Conservation (phyloP, 2,888 invertebrate genomes). For the Dasysyrphus tricinctus region DNA sequence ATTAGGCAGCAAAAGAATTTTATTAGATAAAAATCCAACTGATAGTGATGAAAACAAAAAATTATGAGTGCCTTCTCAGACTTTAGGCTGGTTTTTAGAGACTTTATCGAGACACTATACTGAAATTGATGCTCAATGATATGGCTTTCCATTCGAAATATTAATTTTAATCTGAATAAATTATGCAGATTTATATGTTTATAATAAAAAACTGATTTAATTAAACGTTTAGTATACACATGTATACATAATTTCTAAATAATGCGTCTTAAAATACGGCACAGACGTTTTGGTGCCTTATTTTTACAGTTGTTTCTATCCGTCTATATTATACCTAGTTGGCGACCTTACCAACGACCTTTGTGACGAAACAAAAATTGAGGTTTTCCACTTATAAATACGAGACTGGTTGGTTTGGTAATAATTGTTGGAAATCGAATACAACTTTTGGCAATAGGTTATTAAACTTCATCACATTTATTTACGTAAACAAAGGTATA, state of each 20-base stretch:
- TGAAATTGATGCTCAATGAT: neutral
- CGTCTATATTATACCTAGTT: neutral
- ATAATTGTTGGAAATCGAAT: too few relatives aligned
- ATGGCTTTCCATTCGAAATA: slow-evolving; percentile 30
- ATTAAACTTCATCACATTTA: too few relatives aligned
- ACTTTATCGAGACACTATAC: neutral
- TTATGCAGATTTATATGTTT: slow-evolving; percentile 16
- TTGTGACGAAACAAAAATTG: slow-evolving; percentile 16
- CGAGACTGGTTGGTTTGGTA: too few relatives aligned
- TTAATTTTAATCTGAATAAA: slow-evolving; percentile 20
- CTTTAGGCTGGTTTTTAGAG: neutral
- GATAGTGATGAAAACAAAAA: neutral
- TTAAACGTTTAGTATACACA: slow-evolving; percentile 31
- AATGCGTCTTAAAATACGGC: neutral
- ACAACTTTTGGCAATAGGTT: too few relatives aligned
- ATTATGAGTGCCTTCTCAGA: slow-evolving; percentile 3
- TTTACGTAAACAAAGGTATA: too few relatives aligned
- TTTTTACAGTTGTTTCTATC: neutral
- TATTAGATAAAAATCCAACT: neutral
- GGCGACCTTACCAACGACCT: slow-evolving; percentile 27
- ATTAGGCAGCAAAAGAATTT: slow-evolving; percentile 27
- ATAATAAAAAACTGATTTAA: slow-evolving; percentile 24
- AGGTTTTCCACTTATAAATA: slow-evolving; percentile 8
- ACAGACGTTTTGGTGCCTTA: slow-evolving; percentile 31
- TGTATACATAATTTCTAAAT: slow-evolving; percentile 35